Base-by-base conservation (phyloP, 2,113 vertebrate species). In the Trochalopteron elliotii region DNA sequence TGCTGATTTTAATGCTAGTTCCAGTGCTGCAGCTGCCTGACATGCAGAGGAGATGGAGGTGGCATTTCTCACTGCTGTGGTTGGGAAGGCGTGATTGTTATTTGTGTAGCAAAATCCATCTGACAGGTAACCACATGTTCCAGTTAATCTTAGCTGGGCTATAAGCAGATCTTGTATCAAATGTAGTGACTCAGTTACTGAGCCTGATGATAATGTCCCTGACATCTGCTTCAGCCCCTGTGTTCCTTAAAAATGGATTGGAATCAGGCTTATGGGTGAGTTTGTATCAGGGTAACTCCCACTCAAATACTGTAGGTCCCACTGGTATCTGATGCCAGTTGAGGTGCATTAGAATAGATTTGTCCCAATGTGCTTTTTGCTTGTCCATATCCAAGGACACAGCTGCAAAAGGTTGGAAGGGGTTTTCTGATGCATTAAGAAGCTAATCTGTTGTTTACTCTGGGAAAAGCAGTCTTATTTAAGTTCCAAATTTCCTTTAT, bases 51-150 rank as follows among this genome's bases (percentile, higher is more conserved):
- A 42, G 71, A 20, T 45, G 80, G 79, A 52, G 64, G 72, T 74
- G 45, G 47, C 20, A 5, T 15, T 25, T 81, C 50, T 63, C 52
- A 10, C 50, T 42, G 53, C 74, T 68, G 2, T 14, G 42, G 11
- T 56, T 60, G n/a, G 57, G 65, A 37, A 85, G 75, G 81, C 0
- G 10, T 22, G 81, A 15, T 63, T 31, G 17, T 35, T 64, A 15
- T 56, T 78, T 87, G 85, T 64, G 49, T 17, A n/a, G 40, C 60
- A n/a, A 64, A 87, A 85, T 85, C 85, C 2, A 0, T 21, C 88
- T 80, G 90, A 80, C 92, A 94, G 88, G 94, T 96, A 91, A 71
- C 78, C 67, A 39, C 87, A 39, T 40, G 77, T 82, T 87, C 87
- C 69, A 53, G 87, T 76, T 95, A 83, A 91, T 90, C 94, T 91